These are phyloP conservation scores for Aleadryas rufinucha DNA, from an alignment of 2,113 vertebrate genomes.

Conservation along the genomic window DNA sequence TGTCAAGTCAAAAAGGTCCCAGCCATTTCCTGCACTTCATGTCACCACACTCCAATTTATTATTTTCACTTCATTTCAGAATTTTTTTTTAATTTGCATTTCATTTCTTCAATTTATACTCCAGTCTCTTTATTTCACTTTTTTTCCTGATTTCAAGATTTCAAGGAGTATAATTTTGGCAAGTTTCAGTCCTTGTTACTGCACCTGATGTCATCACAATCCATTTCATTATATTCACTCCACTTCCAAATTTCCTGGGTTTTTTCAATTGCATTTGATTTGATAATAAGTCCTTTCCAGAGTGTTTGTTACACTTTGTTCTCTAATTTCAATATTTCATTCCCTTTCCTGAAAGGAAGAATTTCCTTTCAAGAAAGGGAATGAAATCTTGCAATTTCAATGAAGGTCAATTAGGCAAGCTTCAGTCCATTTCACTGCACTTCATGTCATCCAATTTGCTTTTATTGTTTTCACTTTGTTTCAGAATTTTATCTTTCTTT, in stretches of 20 bases:
- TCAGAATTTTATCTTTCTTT: not conserved
- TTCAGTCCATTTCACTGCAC: not conserved
- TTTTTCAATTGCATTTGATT: not conserved
- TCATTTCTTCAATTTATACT: not conserved
- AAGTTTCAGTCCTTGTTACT: not conserved
- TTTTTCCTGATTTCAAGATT: accelerated
- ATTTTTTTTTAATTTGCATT: not conserved
- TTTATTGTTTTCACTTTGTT: not conserved
- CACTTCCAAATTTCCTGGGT: not conserved
- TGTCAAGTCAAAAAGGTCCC: not conserved
- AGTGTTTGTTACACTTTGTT: not conserved
- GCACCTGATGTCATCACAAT: not conserved
- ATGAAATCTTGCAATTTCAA: accelerated
- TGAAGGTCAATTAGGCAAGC: not conserved
- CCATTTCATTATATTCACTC: not conserved
- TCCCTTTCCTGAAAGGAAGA: too few relatives aligned
- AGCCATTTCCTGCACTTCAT: not conserved
- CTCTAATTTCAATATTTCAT: not conserved
- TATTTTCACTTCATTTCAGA: not conserved
- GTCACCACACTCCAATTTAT: not conserved
- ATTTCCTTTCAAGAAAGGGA: too few relatives aligned
- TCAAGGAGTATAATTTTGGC: not conserved
- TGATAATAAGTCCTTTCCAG: not conserved
- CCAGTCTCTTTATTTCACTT: not conserved
- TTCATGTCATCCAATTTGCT: not conserved